Evolutionary conservation across 2,888 invertebrate genomes (phyloP), one percentile per base, ranked within the genome.

Genomic region (Phyto melanocephala): DNA sequence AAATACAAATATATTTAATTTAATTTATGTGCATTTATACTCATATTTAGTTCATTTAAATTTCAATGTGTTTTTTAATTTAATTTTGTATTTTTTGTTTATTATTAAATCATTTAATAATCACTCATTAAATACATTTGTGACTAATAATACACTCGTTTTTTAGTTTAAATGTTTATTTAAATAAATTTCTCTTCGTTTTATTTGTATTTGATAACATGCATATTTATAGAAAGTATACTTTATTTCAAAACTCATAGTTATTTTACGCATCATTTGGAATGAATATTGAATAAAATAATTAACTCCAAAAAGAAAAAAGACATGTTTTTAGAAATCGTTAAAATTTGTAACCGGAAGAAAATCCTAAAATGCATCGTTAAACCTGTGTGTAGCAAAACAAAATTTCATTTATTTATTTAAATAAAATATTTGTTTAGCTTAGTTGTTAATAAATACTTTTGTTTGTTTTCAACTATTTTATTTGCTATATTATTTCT

Each of bases 361-460:
- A 71, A 60, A 54, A 76, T 81, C 52, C 67, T 60, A 24, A 67
- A 42, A 72, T 72, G 72, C 56, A 28, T 47, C 52, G 45, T 62
- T 63, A 1, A 70, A 47, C 3, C 24, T 45, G 33, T 28, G 37
- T 50, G 10, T 17, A 54, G 65, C 74, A 72, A 60, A 81, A 83
- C 86, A 89, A 88, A 87, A 85, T 88, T 86, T 89, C 87, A 89
- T 89, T 89, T 89, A 89, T 87, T 86, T 35, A 86, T 84, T 88
- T 89, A 89, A 89, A 89, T 89, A 88, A 89, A 89, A 88, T 89
- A 54, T 87, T 89, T 89, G 87, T 88, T 88, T 86, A 86, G 86
- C 68, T 56, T 75, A 56, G 15, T 58, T 22, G n/a, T n/a, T 35
- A n/a, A 33, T 20, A 52, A 22, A 11, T 52, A 28, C n/a, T n/a